Conservation (phyloP, 1,140 invertebrate species). For the Pachyrhynchus sulphureomaculatus region DNA sequence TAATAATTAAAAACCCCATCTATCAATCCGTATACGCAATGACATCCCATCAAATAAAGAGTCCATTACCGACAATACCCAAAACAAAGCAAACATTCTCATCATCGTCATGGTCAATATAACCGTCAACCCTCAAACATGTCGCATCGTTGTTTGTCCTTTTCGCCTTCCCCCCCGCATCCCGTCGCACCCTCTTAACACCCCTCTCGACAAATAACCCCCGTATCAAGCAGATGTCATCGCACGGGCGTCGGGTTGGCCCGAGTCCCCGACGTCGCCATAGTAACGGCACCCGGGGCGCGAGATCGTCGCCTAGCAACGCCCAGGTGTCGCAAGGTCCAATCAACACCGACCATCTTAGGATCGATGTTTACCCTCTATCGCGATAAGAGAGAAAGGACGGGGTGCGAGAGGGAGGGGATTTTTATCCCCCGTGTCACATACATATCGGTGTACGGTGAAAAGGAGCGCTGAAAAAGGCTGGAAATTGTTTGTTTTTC, state of each 20-base stretch:
- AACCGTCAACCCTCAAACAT: neutral
- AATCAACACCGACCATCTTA: constrained; percentile 51
- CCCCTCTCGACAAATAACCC: constrained; percentile 12
- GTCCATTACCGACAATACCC: too few relatives aligned
- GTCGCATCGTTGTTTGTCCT: neutral
- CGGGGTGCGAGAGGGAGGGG: neutral
- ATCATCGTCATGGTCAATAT: constrained; percentile 7
- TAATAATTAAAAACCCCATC: too few relatives aligned
- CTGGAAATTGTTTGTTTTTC: constrained; percentile 10
- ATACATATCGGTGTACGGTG: constrained; percentile 8
- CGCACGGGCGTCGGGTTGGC: constrained; percentile 13
- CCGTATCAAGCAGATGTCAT: constrained; percentile 24
- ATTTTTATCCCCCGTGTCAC: constrained; percentile 9
- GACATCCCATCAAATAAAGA: too few relatives aligned
- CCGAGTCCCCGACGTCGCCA: constrained; percentile 6
- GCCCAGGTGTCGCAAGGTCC: constrained; percentile 49
- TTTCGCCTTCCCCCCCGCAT: neutral
- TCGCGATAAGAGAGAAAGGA: constrained; percentile 1
- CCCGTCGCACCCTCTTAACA: neutral
- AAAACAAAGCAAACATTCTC: constrained; percentile 5
- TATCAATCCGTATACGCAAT: too few relatives aligned
- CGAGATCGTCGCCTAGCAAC: constrained; percentile 47
- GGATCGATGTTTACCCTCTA: constrained; percentile 48
- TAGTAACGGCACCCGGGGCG: constrained; percentile 24
- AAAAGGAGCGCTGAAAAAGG: neutral